phyloP scores from a whole-genome alignment of 2,888 invertebrate species.

The Xanthia icteritia region DNA sequence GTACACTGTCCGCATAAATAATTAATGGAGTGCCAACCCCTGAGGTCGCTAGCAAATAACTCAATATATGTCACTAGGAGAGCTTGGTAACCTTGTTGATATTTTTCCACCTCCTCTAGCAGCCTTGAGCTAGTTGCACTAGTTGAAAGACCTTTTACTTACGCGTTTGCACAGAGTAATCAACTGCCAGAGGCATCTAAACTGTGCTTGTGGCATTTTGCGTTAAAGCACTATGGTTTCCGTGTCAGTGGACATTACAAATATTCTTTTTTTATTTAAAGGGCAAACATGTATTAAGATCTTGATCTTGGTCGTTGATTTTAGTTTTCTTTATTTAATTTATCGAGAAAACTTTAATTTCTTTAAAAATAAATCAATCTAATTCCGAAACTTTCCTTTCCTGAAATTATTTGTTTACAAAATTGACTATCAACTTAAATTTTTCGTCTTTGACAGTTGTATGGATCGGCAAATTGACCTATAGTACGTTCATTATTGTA shows the following conservation, averaged over 20 bases:
- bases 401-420: not conserved
- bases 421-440: not conserved
- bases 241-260: not conserved
- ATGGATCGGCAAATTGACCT: not conserved
- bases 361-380: not conserved
- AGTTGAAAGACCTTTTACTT: conserved; percentile 12
- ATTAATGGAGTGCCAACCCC: conserved; percentile 48
- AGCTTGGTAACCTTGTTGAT: conserved; percentile 24
- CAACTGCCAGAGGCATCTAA: not conserved
- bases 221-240: not conserved
- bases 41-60: conserved; percentile 44
- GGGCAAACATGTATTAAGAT: not conserved
- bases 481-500: no score
- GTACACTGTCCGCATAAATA: conserved; percentile 49
- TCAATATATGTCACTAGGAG: conserved; percentile 34
- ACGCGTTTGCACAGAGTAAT: conserved; percentile 29
- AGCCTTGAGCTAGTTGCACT: conserved; percentile 51
- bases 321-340: not conserved
- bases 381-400: not conserved
- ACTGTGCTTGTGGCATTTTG: not conserved
- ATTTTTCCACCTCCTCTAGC: conserved; percentile 23
- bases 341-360: not conserved
- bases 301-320: not conserved
- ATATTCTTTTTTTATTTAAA: not conserved
- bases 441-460: not conserved